Conservation (phyloP, 2,888 invertebrate genomes). For the Hanleya hanleyi region DNA sequence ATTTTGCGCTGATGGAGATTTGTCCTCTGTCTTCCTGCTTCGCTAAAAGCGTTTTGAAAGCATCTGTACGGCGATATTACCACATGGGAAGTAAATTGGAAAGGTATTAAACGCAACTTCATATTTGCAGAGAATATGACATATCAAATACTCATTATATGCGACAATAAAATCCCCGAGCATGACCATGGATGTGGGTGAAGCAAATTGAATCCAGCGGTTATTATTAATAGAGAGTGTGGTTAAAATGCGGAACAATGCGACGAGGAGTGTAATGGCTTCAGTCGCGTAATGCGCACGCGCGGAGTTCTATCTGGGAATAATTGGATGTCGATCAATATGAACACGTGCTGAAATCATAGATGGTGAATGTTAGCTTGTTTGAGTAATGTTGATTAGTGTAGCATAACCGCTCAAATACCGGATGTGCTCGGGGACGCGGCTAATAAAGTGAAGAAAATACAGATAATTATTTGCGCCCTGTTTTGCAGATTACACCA, state of each 20-base stretch:
- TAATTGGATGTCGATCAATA: background rate
- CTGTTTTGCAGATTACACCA: too few relatives aligned
- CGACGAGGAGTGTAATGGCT: background rate
- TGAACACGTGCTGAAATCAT: background rate
- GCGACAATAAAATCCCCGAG: background rate
- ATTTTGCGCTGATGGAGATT: too few relatives aligned
- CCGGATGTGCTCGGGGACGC: background rate
- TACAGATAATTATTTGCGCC: background rate
- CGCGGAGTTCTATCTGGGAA: background rate
- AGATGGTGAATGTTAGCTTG: background rate
- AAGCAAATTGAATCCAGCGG: constrained; percentile 8
- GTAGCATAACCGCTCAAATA: background rate
- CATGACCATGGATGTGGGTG: background rate
- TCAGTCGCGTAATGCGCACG: background rate
- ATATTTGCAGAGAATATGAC: constrained; percentile 5
- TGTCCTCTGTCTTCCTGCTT: background rate
- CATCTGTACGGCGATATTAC: background rate
- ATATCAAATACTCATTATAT: background rate
- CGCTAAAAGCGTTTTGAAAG: constrained; percentile 5
- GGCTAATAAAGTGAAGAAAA: background rate
- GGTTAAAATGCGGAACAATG: constrained; percentile 3
- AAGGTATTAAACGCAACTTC: background rate
- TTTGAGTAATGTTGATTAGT: too few relatives aligned
- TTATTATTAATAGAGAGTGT: constrained; percentile 1
- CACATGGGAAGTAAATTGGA: background rate